Evolutionary conservation across 2,888 invertebrate genomes (phyloP).

Genomic region (Sphaerophoria taeniata): DNA sequence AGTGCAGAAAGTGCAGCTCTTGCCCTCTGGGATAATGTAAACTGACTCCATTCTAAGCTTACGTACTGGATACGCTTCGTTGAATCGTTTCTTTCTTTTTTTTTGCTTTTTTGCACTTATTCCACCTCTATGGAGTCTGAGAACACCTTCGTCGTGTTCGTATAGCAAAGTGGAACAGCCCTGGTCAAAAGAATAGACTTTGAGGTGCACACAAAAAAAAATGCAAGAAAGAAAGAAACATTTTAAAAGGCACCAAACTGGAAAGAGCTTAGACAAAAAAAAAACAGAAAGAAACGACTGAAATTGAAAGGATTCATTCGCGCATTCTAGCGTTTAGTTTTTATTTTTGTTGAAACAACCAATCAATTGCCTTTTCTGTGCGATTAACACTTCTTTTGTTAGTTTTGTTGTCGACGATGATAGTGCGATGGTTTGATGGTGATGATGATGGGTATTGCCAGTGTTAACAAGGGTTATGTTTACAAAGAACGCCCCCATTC

Average conservation of each 20-base stretch:
- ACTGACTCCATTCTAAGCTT: constrained; percentile 48
- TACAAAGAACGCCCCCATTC: background rate
- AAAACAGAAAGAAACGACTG: constrained; percentile 14
- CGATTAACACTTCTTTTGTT: constrained; percentile 70
- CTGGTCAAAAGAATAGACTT: constrained; percentile 38
- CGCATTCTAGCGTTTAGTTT: constrained; percentile 57
- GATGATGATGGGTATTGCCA: constrained; percentile 1
- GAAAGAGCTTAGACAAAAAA: constrained; percentile 28
- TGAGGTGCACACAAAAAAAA: constrained; percentile 9
- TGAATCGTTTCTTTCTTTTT: constrained; percentile 26
- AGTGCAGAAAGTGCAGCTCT: background rate
- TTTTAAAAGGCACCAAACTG: constrained; percentile 27
- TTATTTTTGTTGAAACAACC: constrained; percentile 57
- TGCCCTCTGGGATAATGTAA: constrained; percentile 14
- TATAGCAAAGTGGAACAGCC: background rate
- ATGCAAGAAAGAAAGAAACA: constrained; percentile 15
- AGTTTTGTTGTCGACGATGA: constrained; percentile 20
- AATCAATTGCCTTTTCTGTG: constrained; percentile 68
- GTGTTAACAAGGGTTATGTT: constrained; percentile 25
- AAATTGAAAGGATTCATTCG: constrained; percentile 71
- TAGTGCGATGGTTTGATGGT: constrained; percentile 5
- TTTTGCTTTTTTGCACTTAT: constrained; percentile 19
- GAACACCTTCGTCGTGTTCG: constrained; percentile 19
- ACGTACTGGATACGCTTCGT: constrained; percentile 31
- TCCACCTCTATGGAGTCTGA: constrained; percentile 34